Base-by-base conservation (phyloP, 2,797 vertebrate genomes). In the Paratrypauchen microcephalus region DNA sequence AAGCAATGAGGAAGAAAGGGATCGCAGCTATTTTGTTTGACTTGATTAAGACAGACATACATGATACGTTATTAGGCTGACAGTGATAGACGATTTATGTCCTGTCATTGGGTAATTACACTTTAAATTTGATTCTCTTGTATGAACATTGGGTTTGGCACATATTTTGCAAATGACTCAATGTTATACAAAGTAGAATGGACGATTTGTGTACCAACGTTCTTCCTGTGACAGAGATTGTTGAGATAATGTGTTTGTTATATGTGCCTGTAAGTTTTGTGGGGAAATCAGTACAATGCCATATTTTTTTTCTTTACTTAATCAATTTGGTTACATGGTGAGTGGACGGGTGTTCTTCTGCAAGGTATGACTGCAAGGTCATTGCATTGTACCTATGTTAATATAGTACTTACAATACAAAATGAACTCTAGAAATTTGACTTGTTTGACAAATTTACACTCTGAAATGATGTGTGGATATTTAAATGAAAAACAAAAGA, bases 1-100 rank as follows among this genome's bases (percentile, higher is more conserved):
- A 76, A 74, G 70, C 75, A 80, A 41, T 63, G 76, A 83, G 82
- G 71, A 81, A 86, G 82, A 45, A 45, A 45, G 81, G 86, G 82
- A 85, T 75, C 72, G 56, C 30, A 85, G 70, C 76, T 81, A 76
- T 81, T 84, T 79, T 21, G 50, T 66, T 59, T 74, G 60, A 74
- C 75, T 80, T 75, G 76, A 85, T 87, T 75, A 70, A 68, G 32
- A 16, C 63, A 68, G 67, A 8, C 63, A n/a, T 58, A 59, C 54
- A 56, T 65, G 62, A 69, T 65, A 58, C 66, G 57, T 52, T 30
- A 79, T 47, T 63, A 32, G 72, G 69, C 9, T 71, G 62, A 69
- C 66, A 63, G 0, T 18, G 32, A 5, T 69, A 77, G 78, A 65
- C 84, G 80, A 86, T 88, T 82, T 56, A 78, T 84, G 57, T 21